These are phyloP conservation scores for Gryon sp. DNA, from an alignment of 1,140 invertebrate genomes.

Conservation along the genomic window DNA sequence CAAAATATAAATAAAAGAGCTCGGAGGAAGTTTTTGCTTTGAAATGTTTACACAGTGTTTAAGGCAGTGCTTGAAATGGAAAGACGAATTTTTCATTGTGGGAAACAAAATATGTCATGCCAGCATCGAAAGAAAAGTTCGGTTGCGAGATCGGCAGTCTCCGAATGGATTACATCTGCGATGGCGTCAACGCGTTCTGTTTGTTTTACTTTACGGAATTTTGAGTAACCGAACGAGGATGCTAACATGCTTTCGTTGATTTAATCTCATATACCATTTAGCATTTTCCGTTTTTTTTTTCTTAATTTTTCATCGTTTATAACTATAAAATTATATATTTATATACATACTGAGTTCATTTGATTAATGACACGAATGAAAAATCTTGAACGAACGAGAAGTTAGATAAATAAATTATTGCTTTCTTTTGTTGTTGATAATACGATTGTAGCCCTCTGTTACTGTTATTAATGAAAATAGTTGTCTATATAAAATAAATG, in stretches of 20 bases:
- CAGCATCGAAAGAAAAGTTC: constrained; percentile 43
- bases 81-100: constrained; percentile 46
- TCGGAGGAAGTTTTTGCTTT: constrained; percentile 58
- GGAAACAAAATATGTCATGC: constrained; percentile 39
- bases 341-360: no score
- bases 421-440: no score
- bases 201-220: constrained; percentile 73
- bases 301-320: no score
- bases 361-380: no score
- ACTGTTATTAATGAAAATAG: no score
- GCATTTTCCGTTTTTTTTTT: no score
- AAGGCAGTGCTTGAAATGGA: constrained; percentile 50
- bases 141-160: constrained; percentile 35
- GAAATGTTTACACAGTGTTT: constrained; percentile 75
- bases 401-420: no score
- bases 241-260: constrained; percentile 70
- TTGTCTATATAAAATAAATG: no score
- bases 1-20: constrained; percentile 59
- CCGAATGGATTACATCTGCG: constrained; percentile 76
- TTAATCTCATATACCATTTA: no score
- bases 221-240: constrained; percentile 70
- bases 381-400: no score
- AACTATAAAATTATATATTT: no score
- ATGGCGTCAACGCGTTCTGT: constrained; percentile 78
- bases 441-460: no score